These are phyloP conservation scores for Condylostylus longicornis DNA, from an alignment of 1,140 invertebrate species.

Conservation along the genomic window DNA sequence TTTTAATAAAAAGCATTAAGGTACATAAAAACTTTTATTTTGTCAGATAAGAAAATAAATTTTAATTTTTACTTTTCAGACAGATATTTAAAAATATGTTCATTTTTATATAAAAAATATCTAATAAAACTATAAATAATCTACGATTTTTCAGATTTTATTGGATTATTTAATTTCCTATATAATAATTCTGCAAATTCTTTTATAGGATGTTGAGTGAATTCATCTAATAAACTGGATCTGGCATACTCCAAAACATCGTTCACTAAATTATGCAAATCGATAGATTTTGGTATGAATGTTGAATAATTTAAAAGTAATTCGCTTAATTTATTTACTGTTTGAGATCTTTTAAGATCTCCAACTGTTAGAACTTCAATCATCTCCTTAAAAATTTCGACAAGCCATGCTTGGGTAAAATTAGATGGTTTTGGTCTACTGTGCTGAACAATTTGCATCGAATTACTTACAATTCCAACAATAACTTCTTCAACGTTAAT, in stretches of 20 bases:
- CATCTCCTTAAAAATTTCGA: constrained; percentile 24
- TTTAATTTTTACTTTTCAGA: too few relatives aligned
- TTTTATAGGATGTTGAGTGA: too few relatives aligned
- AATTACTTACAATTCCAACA: constrained; percentile 23
- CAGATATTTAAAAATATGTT: too few relatives aligned
- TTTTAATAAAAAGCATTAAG: too few relatives aligned
- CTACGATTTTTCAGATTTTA: too few relatives aligned
- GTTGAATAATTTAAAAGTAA: not conserved
- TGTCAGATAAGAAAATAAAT: too few relatives aligned
- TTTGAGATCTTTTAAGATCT: constrained; percentile 21
- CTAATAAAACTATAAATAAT: too few relatives aligned
- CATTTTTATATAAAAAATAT: too few relatives aligned
- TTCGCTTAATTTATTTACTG: too few relatives aligned
- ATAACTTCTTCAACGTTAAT: constrained; percentile 26
- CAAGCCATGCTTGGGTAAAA: constrained; percentile 16
- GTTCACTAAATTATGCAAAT: not conserved
- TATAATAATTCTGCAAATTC: too few relatives aligned
- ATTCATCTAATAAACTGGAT: not conserved
- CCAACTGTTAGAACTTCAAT: constrained; percentile 25
- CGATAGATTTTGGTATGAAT: not conserved
- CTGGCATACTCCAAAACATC: not conserved
- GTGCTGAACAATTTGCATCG: constrained; percentile 15
- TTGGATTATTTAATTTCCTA: too few relatives aligned
- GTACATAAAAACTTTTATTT: too few relatives aligned
- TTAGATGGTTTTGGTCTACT: constrained; percentile 11